A percentile compares a stretch with the other conserved stretches of the same genome.
phyloP scores from a whole-genome alignment of 1,140 invertebrate species.

The Eurosta solidaginis region DNA sequence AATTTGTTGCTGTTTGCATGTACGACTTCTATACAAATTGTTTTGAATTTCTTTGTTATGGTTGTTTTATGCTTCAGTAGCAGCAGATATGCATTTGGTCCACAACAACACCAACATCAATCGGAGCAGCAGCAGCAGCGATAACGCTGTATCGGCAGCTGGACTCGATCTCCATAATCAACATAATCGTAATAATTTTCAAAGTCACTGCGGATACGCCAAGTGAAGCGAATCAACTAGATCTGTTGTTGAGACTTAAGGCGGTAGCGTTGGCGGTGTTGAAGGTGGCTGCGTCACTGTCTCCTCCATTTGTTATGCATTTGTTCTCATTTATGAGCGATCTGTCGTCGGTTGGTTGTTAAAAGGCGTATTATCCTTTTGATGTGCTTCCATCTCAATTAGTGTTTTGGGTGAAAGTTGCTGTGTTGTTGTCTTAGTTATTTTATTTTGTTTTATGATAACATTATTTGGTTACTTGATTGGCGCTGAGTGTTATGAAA shows the following conservation, averaged over 20 bases:
- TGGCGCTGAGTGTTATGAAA: constrained; percentile 17
- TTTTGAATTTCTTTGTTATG: background rate
- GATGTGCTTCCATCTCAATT: constrained; percentile 26
- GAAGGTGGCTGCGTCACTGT: constrained; percentile 14
- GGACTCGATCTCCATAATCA: background rate
- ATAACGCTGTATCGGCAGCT: background rate
- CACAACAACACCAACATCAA: background rate
- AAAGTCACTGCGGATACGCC: background rate
- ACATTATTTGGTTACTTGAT: constrained; percentile 25
- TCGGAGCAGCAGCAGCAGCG: background rate
- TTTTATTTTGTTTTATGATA: background rate
- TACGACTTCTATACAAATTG: no score
- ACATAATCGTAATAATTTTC: constrained; percentile 28
- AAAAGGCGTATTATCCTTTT: constrained; percentile 25
- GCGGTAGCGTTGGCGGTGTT: background rate
- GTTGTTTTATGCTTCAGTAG: background rate
- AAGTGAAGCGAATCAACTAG: background rate
- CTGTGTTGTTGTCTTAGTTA: constrained; percentile 13
- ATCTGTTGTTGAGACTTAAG: background rate
- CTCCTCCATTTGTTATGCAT: background rate
- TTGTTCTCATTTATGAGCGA: background rate
- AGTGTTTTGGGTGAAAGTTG: constrained; percentile 8
- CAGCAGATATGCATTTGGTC: background rate
- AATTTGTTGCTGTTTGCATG: background rate
- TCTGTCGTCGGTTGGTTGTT: background rate